Conservation (phyloP, 2,797 vertebrate genomes). For the Acanthornis magna region DNA sequence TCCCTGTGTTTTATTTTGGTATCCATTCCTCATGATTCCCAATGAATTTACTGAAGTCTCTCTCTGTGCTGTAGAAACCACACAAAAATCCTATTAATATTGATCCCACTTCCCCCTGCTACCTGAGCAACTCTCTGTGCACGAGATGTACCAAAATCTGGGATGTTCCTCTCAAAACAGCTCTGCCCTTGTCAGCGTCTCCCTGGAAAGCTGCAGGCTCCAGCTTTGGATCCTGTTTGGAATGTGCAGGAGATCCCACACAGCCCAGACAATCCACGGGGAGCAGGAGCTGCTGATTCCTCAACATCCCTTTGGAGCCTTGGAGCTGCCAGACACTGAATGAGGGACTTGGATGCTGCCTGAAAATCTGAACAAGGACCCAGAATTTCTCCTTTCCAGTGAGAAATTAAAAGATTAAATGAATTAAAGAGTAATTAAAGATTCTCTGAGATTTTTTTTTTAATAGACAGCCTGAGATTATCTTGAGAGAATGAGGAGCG, state of each 20-base stretch:
- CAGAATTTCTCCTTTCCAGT: not conserved
- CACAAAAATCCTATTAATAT: not conserved
- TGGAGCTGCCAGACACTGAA: not conserved
- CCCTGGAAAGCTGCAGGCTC: no score
- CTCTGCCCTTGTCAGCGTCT: no score
- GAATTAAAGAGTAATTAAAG: not conserved
- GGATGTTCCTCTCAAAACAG: no score
- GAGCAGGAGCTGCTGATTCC: not conserved
- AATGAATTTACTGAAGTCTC: not conserved
- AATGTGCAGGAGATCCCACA: no score
- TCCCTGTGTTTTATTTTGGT: not conserved
- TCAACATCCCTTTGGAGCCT: not conserved
- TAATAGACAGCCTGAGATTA: not conserved
- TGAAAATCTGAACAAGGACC: not conserved
- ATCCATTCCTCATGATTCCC: not conserved
- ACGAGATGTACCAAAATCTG: not conserved
- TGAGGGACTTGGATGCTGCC: not conserved
- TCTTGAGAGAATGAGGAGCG: not conserved
- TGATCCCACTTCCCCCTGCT: not conserved
- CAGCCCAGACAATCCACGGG: not conserved
- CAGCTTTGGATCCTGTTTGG: no score
- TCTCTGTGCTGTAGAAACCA: not conserved
- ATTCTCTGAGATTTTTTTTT: not conserved
- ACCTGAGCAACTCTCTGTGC: not conserved
- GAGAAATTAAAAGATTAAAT: not conserved